Evolutionary conservation across 2,797 vertebrate species (phyloP).

Genomic region (Melanotaenia boesemani): DNA sequence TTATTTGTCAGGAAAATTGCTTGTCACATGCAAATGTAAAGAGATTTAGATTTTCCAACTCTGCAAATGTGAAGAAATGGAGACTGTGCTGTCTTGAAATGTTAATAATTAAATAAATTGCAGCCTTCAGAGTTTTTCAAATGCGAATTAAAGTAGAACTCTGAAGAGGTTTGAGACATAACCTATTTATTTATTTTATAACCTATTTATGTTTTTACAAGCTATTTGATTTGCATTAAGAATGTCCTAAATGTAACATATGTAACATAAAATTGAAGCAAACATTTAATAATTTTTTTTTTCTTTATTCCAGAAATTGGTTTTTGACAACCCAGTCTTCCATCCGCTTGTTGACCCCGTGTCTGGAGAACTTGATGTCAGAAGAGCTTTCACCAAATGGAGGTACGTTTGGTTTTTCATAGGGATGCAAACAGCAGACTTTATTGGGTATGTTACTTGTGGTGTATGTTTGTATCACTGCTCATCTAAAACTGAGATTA

Average conservation of each 20-base stretch:
- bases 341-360: slow-evolving; percentile 95
- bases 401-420: slow-evolving; percentile 83
- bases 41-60: too few relatives aligned
- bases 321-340: slow-evolving; percentile 97
- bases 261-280: background rate
- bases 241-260: background rate
- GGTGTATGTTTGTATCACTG: background rate
- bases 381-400: slow-evolving; percentile 97
- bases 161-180: background rate
- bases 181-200: background rate
- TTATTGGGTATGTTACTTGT: background rate
- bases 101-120: background rate
- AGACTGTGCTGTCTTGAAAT: background rate
- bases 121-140: background rate
- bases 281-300: background rate
- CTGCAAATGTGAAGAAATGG: background rate
- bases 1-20: background rate
- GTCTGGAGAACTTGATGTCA: slow-evolving; percentile 97
- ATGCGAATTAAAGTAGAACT: background rate
- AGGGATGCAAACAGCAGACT: background rate
- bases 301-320: slow-evolving; percentile 87
- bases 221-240: background rate
- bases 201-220: too few relatives aligned
- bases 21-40: background rate
- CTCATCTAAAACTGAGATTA: background rate